Base-by-base conservation (phyloP, 2,113 vertebrate species). In the Equus przewalskii region DNA sequence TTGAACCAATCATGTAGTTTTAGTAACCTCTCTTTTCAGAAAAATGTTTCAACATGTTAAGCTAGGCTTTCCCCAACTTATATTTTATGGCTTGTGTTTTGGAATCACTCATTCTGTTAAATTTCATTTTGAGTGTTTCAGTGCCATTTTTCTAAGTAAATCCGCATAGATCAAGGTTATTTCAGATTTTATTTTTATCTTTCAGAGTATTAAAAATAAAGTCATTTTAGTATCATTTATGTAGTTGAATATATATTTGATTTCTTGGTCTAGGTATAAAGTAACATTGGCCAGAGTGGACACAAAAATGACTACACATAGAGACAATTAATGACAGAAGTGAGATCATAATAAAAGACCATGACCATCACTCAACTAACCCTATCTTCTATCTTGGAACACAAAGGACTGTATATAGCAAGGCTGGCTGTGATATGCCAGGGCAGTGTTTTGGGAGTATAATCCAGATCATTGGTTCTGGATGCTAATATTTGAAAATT, bases 401-500 rank as follows among this genome's bases (percentile, higher is more conserved):
- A 36, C 44, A 67, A 15, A 69, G n/a, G 22, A 7, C 41, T 58
- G 0, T 72, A 26, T 51, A 79, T 51, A 79, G 28, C 30, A 82
- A 94, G 69, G 13, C 56, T 93, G 26, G 49, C 30, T 72, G 30
- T 94, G 79, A 70, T 46, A 51, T 11, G 46, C 14, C 58, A 81
- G 51, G 76, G 60, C 54, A 86, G 1, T 86, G 60, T 90, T 80
- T 95, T 87, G 84, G 72, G 62, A 76, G 11, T 92, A 6, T 82
- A 83, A 79, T 87, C 58, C 54, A 87, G 41, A 85, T 88, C 15
- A 46, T 70, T 89, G 60, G 79, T 84, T 96, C 54, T 97, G 76
- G 80, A 88, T 94, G 81, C 28, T 84, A 62, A 90, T 90, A 92
- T 98, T 92, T 97, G 90, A 92, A 97, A 89, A 94, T 97, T 58